Base-by-base conservation (phyloP, 2,888 invertebrate species). In the Lagria hirta region DNA sequence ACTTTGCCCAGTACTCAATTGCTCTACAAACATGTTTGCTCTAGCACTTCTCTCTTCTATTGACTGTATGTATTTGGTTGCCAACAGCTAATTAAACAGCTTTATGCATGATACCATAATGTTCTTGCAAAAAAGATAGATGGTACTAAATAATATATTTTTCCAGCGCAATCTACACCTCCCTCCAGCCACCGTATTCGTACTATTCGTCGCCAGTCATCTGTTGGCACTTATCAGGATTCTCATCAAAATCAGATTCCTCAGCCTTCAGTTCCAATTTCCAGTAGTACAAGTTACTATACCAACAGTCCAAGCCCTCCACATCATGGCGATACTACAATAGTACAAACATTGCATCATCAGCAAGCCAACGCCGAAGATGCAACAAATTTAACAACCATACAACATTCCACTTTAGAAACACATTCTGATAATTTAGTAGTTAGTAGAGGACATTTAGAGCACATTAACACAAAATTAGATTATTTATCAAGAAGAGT, bases 401-500 rank as follows among this genome's bases (percentile, higher is more conserved):
- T 58, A 43, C 61, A 55, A 66, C 67, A 67, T 67, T 67, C 66
- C 66, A 65, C 54, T 46, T 51, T 60, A 57, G 62, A 62, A 36
- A 46, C 60, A 58, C 65, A 67, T 66, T 66, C 67, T 60, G 69
- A 69, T 50, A 59, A 60, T 55, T 58, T 70, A 60, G 62, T 68
- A 55, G 61, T 69, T 60, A 68, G 64, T 65, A 65, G 65, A 53
- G 60, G 59, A 49, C 69, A 70, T 52, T 66, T 73, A 48, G 77
- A 78, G 47, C 74, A 75, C 55, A 78, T 86, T 55, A 77, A 82
- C 61, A 45, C 33, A 46, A 77, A 84, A 60, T 76, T 88, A 64
- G 86, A 87, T 58, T 81, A 83, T 60, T 72, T 88, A 48, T 78
- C 81, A 60, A 77, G 80, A 62, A 80, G 81, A 54, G 79, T 90